Percentiles rank a stretch among this genome's conserved stretches.
Evolutionary conservation across 2,888 invertebrate species (phyloP).

Genomic region (Microchrysa polita): DNA sequence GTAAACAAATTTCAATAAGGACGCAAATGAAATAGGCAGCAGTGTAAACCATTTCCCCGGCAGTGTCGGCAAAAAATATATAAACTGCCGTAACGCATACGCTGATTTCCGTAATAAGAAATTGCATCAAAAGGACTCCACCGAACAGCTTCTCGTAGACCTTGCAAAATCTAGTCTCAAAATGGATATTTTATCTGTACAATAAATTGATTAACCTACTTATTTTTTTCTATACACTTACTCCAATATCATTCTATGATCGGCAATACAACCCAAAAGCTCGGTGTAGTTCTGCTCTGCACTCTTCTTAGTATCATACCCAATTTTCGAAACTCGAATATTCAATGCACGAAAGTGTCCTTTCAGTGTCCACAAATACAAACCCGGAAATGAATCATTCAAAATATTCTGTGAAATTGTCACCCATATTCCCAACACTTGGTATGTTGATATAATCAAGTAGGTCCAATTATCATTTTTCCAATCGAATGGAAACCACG

Average conservation of each 20-base stretch:
- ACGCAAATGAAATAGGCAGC: constrained; percentile 1
- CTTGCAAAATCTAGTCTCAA: constrained; percentile 1
- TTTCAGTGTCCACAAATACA: constrained; percentile 29
- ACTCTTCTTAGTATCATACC: background rate
- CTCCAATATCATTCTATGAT: constrained; percentile 21
- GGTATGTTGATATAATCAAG: constrained; percentile 3
- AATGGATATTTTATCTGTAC: no score
- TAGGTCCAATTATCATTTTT: background rate
- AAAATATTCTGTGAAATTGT: constrained; percentile 12
- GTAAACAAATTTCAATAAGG: background rate
- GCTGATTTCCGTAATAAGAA: constrained; percentile 5
- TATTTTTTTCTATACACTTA: no score
- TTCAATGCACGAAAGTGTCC: constrained; percentile 23
- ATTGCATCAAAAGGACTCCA: constrained; percentile 2
- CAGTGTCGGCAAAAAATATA: background rate
- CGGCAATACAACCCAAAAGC: constrained; percentile 34
- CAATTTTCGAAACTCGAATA: constrained; percentile 26
- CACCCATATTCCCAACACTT: constrained; percentile 31
- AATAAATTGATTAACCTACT: no score
- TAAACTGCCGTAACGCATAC: constrained; percentile 7
- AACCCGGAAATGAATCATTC: constrained; percentile 34
- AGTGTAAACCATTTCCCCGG: background rate
- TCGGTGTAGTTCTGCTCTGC: constrained; percentile 23
- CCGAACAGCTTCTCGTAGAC: background rate
- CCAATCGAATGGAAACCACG: constrained; percentile 46